Evolutionary conservation across 2,113 vertebrate species (phyloP), one percentile per base, ranked within the genome.

Genomic region (Dryoscopus gambensis): DNA sequence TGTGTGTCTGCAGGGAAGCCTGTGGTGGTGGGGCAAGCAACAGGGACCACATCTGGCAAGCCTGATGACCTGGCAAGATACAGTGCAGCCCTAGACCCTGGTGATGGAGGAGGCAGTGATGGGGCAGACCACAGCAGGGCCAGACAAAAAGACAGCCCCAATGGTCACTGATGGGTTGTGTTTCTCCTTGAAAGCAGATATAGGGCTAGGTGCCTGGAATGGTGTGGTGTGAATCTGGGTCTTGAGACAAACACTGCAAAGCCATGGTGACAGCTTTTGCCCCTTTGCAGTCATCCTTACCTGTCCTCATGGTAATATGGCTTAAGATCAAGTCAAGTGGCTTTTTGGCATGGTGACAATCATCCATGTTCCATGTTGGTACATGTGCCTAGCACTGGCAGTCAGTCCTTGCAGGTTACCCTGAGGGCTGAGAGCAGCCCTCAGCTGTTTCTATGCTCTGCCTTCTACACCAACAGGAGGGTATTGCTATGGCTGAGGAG

Each of bases 131-230:
- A 21, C 24, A 69, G 30, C 30, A 59, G 33, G 6, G 19, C 42
- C 53, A 52, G 31, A 44, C 52, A 22, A 35, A 31, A 85, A 59
- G 28, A 33, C 23, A 55, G 0, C 1, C 24, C 11, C 65, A 31
- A 50, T 11, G 2, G 33, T 67, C 44, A 27, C 40, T 63, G 25
- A 15, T 18, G 35, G 4, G 7, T 76, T 76, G 17, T 53, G 7
- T 49, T 60, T 50, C 25, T 40, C 7, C 25, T 69, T 57, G n/a
- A 20, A 20, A 86, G 31, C 35, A 73, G 19, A 39, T 14, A 28
- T 0, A 1, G 39, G 23, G 5, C 28, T 55, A 13, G n/a, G 15
- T 46, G 40, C 5, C 33, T 37, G 22, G n/a, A 9, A 37, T 11
- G 42, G 44, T 23, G 25, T 59, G 53, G 5, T 79, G 17, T 62